These are phyloP conservation scores for Lamprologus speciosus DNA, from an alignment of 2,113 vertebrate genomes.

Conservation along the genomic window DNA sequence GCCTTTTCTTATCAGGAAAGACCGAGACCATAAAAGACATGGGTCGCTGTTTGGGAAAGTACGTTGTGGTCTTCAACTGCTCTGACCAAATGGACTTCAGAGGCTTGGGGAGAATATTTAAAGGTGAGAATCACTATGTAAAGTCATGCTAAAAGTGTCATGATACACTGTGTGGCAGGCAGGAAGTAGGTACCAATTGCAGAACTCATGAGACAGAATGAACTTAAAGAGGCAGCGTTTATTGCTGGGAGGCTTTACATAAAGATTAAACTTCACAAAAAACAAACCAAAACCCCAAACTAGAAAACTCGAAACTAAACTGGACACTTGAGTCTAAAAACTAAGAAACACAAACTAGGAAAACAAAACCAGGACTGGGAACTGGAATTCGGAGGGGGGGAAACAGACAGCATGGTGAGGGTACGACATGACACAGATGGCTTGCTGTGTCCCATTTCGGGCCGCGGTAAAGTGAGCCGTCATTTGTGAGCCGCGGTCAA, in stretches of 20 bases:
- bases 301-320: background rate
- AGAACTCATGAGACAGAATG: fast-evolving
- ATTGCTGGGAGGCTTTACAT: background rate
- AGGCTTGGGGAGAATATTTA: slow-evolving; percentile 94
- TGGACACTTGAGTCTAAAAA: background rate
- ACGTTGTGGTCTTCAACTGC: slow-evolving; percentile 96
- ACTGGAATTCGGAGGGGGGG: fast-evolving
- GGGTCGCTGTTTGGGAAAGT: slow-evolving; percentile 95
- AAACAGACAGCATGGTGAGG: background rate
- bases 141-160: background rate
- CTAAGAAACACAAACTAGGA: background rate
- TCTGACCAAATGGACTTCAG: slow-evolving; percentile 99
- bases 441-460: too few relatives aligned
- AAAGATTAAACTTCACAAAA: background rate
- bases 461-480: too few relatives aligned
- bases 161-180: background rate
- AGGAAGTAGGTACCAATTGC: background rate
- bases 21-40: slow-evolving; percentile 96
- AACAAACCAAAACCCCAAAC: background rate
- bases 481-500: too few relatives aligned
- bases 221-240: background rate
- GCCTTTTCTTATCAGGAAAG: slow-evolving; percentile 71
- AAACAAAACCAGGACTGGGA: background rate
- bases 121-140: slow-evolving; percentile 69
- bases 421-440: fast-evolving